These are phyloP conservation scores for Orthosia gothica DNA, from an alignment of 2,888 invertebrate species.

Conservation along the genomic window DNA sequence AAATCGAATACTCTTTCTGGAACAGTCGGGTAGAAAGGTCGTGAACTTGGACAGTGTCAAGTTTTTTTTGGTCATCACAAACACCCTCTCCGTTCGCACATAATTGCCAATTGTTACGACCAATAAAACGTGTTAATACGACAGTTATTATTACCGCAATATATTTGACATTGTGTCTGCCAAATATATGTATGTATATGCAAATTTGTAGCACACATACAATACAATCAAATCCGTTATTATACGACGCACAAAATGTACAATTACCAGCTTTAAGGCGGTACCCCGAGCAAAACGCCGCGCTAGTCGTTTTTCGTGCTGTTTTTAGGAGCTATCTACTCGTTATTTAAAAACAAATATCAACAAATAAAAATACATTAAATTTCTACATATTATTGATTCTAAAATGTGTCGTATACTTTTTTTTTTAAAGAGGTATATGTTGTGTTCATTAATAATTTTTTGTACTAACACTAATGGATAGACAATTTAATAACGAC, in stretches of 20 bases:
- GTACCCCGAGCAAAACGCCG: no score
- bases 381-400: no score
- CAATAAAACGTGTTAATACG: conserved; percentile 27
- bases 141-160: conserved; percentile 40
- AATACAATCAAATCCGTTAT: conserved; percentile 30
- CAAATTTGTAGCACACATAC: conserved; percentile 28
- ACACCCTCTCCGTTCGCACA: conserved; percentile 3
- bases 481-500: no score
- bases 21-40: neutral
- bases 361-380: no score
- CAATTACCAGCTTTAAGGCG: conserved; percentile 32
- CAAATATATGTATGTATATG: conserved; percentile 18
- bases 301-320: no score
- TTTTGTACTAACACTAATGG: no score
- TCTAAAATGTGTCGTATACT: no score
- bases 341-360: no score
- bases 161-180: conserved; percentile 14
- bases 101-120: conserved; percentile 35
- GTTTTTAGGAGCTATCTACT: no score
- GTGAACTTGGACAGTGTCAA: neutral
- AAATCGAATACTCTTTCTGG: no score
- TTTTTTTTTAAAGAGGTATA: no score
- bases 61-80: neutral
- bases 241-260: conserved; percentile 40
- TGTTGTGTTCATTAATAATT: no score